Evolutionary conservation across 2,888 invertebrate species (phyloP).

Genomic region (Acrobasis suavella): DNA sequence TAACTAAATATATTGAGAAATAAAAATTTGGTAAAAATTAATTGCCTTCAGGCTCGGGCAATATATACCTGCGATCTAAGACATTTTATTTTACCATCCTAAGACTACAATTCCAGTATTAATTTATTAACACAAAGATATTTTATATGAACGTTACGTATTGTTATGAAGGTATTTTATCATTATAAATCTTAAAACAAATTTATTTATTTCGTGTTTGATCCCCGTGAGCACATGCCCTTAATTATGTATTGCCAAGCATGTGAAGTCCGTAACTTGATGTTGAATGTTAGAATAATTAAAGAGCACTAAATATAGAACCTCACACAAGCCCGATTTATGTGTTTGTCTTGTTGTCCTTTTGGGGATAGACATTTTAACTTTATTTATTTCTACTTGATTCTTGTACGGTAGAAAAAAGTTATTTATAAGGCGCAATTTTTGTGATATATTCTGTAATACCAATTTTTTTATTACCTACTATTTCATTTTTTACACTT

Average conservation of each 20-base stretch:
- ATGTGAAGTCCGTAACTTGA: slow-evolving; percentile 45
- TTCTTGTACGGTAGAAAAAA: background rate
- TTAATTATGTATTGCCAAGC: slow-evolving; percentile 41
- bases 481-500: background rate
- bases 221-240: slow-evolving; percentile 34
- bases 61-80: no score
- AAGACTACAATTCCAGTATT: no score
- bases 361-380: slow-evolving; percentile 22
- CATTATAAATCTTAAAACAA: no score
- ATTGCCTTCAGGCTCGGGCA: no score
- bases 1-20: no score
- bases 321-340: slow-evolving; percentile 31
- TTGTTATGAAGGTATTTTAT: no score
- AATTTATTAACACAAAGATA: no score
- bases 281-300: slow-evolving; percentile 53
- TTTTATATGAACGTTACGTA: no score
- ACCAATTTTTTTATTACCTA: background rate
- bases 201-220: background rate
- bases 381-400: background rate
- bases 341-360: slow-evolving; percentile 27
- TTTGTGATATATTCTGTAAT: background rate
- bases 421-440: background rate
- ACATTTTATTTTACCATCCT: no score
- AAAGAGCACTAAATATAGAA: slow-evolving; percentile 41
- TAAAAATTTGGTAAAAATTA: no score